Percentiles rank a stretch among this genome's conserved stretches.
phyloP scores from a whole-genome alignment of 2,888 invertebrate species.

The Hypomecis punctinalis region DNA sequence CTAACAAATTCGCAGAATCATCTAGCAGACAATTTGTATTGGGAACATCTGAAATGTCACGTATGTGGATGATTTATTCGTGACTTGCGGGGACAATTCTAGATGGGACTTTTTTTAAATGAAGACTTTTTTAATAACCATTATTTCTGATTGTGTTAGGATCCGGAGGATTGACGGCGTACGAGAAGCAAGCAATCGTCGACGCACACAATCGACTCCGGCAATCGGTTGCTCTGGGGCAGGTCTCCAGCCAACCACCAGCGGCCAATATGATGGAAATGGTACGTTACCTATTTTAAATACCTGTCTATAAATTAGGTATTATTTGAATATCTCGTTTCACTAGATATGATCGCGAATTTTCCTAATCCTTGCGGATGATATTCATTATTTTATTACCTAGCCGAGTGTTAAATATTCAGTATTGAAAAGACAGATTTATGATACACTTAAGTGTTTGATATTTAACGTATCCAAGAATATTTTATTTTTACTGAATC shows the following conservation, averaged over 20 bases:
- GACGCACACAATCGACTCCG: slow-evolving; percentile 92
- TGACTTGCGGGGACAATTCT: neutral
- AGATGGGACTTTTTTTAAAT: no score
- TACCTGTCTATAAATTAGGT: slow-evolving; percentile 25
- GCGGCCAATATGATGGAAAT: slow-evolving; percentile 95
- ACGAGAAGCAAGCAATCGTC: slow-evolving; percentile 90
- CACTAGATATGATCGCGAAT: slow-evolving; percentile 10
- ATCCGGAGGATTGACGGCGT: slow-evolving; percentile 88
- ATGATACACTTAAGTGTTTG: slow-evolving; percentile 40
- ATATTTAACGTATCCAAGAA: slow-evolving; percentile 42
- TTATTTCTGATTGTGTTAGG: slow-evolving; percentile 67
- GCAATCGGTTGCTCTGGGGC: slow-evolving; percentile 91
- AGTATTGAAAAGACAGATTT: slow-evolving; percentile 43
- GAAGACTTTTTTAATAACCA: neutral
- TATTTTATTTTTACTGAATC: slow-evolving; percentile 35
- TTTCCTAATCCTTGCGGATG: slow-evolving; percentile 34
- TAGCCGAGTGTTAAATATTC: slow-evolving; percentile 40
- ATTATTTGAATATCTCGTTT: slow-evolving; percentile 28
- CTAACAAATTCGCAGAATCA: slow-evolving; percentile 63
- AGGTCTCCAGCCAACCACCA: slow-evolving; percentile 90
- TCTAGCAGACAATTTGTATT: slow-evolving; percentile 10
- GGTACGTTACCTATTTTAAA: slow-evolving; percentile 75
- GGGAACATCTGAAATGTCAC: slow-evolving; percentile 48
- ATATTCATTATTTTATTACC: slow-evolving; percentile 49
- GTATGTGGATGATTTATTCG: neutral